Evolutionary conservation across 2,113 vertebrate species (phyloP).

Genomic region (Protobothrops mucrosquamatus): DNA sequence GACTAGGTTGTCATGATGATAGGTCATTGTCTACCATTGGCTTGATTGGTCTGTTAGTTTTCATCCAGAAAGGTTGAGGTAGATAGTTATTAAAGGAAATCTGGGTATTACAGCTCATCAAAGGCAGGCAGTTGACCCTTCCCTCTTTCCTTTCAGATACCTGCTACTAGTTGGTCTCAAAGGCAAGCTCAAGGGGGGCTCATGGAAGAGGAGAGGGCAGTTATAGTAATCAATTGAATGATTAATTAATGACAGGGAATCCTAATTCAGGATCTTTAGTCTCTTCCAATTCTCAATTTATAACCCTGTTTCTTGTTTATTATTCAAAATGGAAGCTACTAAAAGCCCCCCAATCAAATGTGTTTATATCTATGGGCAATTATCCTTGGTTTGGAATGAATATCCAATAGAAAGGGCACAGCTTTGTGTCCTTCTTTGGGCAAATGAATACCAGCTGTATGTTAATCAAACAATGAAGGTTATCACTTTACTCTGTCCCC

Average conservation of each 20-base stretch:
- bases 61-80: neutral
- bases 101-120: neutral
- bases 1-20: neutral
- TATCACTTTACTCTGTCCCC: accelerated
- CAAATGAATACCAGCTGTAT: constrained; percentile 6
- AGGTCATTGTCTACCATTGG: neutral
- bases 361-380: neutral
- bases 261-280: neutral
- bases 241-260: neutral
- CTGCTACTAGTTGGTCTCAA: neutral
- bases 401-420: neutral
- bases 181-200: neutral
- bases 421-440: neutral
- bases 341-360: neutral
- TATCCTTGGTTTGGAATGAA: constrained; percentile 3
- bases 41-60: neutral
- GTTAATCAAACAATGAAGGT: neutral
- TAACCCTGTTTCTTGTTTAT: neutral
- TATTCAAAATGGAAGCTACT: neutral
- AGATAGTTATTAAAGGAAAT: neutral
- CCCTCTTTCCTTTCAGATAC: neutral
- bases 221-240: neutral
- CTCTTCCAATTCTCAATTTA: neutral
- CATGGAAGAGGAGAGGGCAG: neutral
- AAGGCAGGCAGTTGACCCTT: neutral